Evolutionary conservation across 2,888 invertebrate genomes (phyloP).

Genomic region (Meiosimyza decipiens): DNA sequence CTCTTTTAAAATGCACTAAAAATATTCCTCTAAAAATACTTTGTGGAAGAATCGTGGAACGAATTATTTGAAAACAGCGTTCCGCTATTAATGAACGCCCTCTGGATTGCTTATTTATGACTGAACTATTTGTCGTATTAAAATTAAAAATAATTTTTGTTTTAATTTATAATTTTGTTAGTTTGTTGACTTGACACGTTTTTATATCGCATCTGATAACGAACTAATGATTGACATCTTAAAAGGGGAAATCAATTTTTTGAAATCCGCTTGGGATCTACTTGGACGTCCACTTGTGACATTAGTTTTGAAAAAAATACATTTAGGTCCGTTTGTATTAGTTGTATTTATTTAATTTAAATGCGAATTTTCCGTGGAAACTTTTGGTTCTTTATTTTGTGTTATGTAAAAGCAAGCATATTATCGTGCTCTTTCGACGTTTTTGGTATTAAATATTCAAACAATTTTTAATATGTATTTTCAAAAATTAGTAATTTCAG

Average conservation of each 20-base stretch:
- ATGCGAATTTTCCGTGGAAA: constrained; percentile 48
- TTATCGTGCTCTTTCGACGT: constrained; percentile 35
- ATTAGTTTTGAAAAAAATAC: constrained; percentile 86
- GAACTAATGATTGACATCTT: constrained; percentile 98
- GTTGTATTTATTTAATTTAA: constrained; percentile 28
- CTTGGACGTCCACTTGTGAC: constrained; percentile 96
- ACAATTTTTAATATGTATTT: neutral
- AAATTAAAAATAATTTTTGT: constrained; percentile 6
- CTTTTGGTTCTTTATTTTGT: constrained; percentile 45
- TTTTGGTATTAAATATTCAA: constrained; percentile 20
- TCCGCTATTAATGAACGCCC: constrained; percentile 10
- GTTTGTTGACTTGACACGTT: constrained; percentile 97
- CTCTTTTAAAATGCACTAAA: no score
- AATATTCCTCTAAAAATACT: no score
- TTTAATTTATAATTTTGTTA: constrained; percentile 67
- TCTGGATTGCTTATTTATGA: neutral
- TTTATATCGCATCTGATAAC: constrained; percentile 98
- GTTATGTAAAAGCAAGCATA: constrained; percentile 46
- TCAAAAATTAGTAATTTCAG: no score
- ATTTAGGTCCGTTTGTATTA: constrained; percentile 77
- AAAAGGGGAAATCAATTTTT: constrained; percentile 96
- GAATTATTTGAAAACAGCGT: no score
- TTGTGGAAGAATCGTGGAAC: no score
- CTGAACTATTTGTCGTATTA: constrained; percentile 3
- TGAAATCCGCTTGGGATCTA: constrained; percentile 98